A percentile compares a stretch with the other conserved stretches of the same genome.
Evolutionary conservation across 2,888 invertebrate species (phyloP).

Genomic region (Incurvaria masculella): DNA sequence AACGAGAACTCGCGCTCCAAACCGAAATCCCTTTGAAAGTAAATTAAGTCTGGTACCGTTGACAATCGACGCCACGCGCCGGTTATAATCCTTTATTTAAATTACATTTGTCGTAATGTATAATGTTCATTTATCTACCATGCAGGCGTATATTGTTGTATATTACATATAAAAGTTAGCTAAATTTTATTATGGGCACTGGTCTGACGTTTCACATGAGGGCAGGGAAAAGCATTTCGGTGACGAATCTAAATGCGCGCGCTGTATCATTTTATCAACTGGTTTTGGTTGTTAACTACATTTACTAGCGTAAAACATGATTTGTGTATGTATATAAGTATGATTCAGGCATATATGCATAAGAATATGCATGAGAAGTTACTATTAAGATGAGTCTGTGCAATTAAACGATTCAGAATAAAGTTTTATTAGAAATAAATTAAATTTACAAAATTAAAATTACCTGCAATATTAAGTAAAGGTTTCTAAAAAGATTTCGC

Average conservation of each 20-base stretch:
- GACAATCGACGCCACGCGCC: not conserved
- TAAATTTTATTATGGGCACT: not conserved
- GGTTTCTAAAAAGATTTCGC: too few relatives aligned
- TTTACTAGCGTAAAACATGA: too few relatives aligned
- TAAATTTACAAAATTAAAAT: too few relatives aligned
- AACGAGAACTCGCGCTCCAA: not conserved
- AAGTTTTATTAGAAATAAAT: too few relatives aligned
- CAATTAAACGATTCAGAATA: too few relatives aligned
- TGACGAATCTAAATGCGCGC: too few relatives aligned
- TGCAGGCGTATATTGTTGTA: not conserved
- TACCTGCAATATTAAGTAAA: too few relatives aligned
- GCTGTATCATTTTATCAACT: not conserved
- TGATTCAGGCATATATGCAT: too few relatives aligned
- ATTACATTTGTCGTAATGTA: not conserved
- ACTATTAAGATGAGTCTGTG: too few relatives aligned
- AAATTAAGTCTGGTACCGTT: not conserved
- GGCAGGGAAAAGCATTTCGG: not conserved
- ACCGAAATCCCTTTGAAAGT: not conserved
- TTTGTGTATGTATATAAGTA: too few relatives aligned
- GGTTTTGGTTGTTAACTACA: too few relatives aligned
- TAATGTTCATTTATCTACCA: not conserved
- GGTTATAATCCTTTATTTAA: not conserved
- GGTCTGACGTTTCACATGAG: not conserved
- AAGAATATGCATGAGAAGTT: too few relatives aligned
- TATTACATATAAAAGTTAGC: not conserved